phyloP scores from a whole-genome alignment of 2,888 invertebrate genomes.

The Cacoxenus indagator region DNA sequence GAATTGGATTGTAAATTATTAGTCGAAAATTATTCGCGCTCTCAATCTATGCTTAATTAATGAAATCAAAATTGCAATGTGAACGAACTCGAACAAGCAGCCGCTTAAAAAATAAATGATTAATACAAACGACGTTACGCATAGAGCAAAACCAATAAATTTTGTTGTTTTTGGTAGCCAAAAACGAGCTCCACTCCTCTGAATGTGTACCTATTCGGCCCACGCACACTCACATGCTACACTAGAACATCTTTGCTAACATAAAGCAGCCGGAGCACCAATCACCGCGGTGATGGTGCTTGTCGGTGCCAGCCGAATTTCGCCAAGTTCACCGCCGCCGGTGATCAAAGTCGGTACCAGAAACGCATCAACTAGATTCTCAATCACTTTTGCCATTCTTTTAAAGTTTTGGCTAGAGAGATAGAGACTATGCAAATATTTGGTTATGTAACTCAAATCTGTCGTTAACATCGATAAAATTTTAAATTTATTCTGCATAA shows the following conservation, averaged over 20 bases:
- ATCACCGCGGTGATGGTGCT: slow-evolving; percentile 41
- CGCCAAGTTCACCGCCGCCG: slow-evolving; percentile 4
- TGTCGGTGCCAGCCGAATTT: slow-evolving; percentile 65
- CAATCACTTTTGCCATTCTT: not conserved
- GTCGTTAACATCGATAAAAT: not conserved
- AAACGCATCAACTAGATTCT: not conserved
- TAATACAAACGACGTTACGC: no score
- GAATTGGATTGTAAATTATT: not conserved
- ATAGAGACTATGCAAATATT: slow-evolving; percentile 10
- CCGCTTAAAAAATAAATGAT: no score
- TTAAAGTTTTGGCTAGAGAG: not conserved
- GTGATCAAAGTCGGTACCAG: not conserved
- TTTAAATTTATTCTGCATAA: not conserved
- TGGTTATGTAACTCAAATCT: slow-evolving; percentile 6
- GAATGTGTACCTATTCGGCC: not conserved
- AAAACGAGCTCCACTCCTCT: no score
- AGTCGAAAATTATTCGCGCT: no score
- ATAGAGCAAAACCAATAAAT: no score
- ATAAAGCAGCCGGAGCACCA: not conserved
- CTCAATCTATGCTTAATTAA: not conserved
- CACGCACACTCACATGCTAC: not conserved
- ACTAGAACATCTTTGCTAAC: not conserved
- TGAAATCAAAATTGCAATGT: slow-evolving; percentile 35
- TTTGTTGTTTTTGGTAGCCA: no score
- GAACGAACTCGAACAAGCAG: slow-evolving; percentile 63